Evolutionary conservation across 2,888 invertebrate species (phyloP), one percentile per base, ranked within the genome.

Genomic region (Dasypogon diadema): DNA sequence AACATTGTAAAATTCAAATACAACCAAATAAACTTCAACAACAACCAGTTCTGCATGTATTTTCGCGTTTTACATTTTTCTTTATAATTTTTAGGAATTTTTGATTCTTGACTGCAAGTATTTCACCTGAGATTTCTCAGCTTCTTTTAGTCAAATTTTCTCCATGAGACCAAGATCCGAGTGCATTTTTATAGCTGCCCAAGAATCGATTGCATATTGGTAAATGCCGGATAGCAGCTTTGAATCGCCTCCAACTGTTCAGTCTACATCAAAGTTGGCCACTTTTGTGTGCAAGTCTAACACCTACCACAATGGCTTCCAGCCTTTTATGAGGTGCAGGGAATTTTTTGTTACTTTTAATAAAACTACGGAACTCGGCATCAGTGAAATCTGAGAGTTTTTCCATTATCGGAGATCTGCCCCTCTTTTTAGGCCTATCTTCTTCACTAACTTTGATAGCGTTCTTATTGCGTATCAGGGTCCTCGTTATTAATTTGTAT

Each of bases 161-260:
- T 97, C 96, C 58, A 92, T 91, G 54, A 92, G 89, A 80, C 90
- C 90, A 14, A 98, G 89, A 5, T 91, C 92, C 0, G 95, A 93
- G 86, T 99, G 99, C 91, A 97, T 93, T 88, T 98, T 98, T 81
- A 99, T 98, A 73, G 95, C 94, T 85, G 99, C 99, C 99, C 99
- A 99, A 12, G 97, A 97, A 16, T 98, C 98, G 90, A 97, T 92
- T 8, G 99, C 99, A 84, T 98, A 96, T 83, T 96, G 94, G 87
- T 97, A 97, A 82, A 99, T 95, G 48, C 99, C 99, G 82, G 91
- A 91, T 34, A 99, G 88, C 65, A 99, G 87, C 84, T 92, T 92
- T 0, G 96, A 94, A 85, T 99, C 99, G 84, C 99, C 99, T 72
- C 92, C 91, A 5, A 90, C 89, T 42, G 90, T 91, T 99, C 99